Evolutionary conservation across 2,113 vertebrate genomes (phyloP).

Genomic region (human): DNA sequence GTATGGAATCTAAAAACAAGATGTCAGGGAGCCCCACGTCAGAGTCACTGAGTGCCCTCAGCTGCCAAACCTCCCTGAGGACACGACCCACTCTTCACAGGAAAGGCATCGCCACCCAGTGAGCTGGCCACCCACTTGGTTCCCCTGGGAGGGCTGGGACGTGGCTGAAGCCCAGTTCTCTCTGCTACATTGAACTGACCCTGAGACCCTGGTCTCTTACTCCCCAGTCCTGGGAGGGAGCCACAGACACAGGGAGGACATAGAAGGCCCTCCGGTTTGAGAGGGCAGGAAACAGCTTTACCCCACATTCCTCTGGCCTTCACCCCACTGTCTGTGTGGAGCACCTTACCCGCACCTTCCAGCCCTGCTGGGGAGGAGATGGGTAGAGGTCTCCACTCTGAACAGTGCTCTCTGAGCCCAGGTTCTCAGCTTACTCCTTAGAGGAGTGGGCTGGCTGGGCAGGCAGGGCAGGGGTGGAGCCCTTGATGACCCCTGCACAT

Average conservation of each 20-base stretch:
- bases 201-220: neutral
- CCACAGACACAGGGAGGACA: accelerated
- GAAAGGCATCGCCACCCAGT: neutral
- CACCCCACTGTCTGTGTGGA: neutral
- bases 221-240: neutral
- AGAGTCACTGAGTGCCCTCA: neutral
- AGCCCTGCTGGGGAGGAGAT: neutral
- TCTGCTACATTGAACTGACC: neutral
- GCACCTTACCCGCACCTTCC: neutral
- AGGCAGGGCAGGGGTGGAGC: neutral
- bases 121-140: neutral
- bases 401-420: neutral
- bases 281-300: neutral
- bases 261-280: neutral
- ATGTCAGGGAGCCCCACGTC: neutral
- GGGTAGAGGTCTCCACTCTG: accelerated
- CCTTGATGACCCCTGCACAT: neutral
- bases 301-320: neutral
- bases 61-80: neutral
- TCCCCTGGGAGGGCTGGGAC: neutral
- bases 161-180: neutral
- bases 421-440: neutral
- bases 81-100: neutral
- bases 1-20: constrained; percentile 93
- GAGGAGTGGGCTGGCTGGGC: neutral